A percentile compares a stretch with the other conserved stretches of the same genome.
Conservation (phyloP, 2,113 vertebrate genomes). For the Jacana jacana region DNA sequence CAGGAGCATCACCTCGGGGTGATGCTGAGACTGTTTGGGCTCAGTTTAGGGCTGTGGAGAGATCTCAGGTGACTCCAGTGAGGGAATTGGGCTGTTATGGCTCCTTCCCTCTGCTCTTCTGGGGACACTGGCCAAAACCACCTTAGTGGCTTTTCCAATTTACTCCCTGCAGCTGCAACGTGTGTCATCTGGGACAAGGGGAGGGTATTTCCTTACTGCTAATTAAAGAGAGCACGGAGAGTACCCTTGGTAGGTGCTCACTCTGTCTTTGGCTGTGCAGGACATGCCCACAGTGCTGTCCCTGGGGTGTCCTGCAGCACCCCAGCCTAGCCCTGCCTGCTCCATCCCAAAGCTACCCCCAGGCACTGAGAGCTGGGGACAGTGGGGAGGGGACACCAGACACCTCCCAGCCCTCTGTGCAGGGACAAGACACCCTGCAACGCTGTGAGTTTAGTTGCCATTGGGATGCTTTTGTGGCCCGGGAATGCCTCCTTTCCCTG, state of each 20-base stretch:
- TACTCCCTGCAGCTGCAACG: neutral
- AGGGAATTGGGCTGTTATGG: neutral
- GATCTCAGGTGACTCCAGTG: neutral
- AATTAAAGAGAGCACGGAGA: neutral
- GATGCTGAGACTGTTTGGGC: neutral
- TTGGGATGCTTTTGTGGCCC: fast-evolving
- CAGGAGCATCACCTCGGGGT: neutral
- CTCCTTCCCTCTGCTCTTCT: neutral
- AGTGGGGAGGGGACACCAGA: fast-evolving
- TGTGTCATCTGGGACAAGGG: neutral
- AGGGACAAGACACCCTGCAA: neutral
- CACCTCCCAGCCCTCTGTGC: neutral
- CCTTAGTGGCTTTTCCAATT: neutral
- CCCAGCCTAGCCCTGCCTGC: neutral
- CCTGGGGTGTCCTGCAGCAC: neutral
- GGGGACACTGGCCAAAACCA: neutral
- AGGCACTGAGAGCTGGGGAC: neutral
- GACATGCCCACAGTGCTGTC: neutral
- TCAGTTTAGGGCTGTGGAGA: neutral
- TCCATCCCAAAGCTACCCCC: neutral
- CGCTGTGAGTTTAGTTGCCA: fast-evolving
- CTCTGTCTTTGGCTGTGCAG: fast-evolving
- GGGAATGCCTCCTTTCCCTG: neutral
- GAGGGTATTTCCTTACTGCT: neutral
- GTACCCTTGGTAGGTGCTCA: neutral